Evolutionary conservation across 1,140 invertebrate genomes (phyloP).

Genomic region (Yoshiicerus persimilis): DNA sequence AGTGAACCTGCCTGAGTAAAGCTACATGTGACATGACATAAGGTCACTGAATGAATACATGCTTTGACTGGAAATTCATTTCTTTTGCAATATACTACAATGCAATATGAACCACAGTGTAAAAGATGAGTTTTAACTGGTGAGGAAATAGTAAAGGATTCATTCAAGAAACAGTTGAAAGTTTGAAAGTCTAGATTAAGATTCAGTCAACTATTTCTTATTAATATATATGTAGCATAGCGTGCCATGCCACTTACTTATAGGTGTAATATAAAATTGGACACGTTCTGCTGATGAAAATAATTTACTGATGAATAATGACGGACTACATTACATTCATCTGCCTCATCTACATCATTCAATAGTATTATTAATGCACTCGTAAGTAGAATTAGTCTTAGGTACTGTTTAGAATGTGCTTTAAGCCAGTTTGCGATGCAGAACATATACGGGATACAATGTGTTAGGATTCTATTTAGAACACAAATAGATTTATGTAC

Average conservation of each 20-base stretch:
- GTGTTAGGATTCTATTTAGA: background rate
- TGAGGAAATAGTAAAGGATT: background rate
- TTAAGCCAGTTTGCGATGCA: background rate
- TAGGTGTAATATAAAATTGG: background rate
- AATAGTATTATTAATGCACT: background rate
- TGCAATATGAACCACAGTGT: background rate
- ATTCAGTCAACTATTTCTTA: background rate
- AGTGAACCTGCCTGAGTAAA: background rate
- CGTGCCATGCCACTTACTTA: too few relatives aligned
- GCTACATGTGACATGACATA: conserved; percentile 3
- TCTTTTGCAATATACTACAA: background rate
- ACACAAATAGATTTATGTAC: background rate
- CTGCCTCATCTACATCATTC: background rate
- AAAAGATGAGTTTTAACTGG: background rate
- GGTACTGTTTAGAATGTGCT: too few relatives aligned
- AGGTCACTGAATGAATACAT: background rate
- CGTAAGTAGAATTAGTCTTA: background rate
- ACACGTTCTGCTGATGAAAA: background rate
- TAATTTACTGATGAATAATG: background rate
- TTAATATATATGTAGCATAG: too few relatives aligned
- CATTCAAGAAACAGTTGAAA: background rate
- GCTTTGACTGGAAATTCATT: conserved; percentile 1
- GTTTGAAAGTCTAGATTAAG: background rate
- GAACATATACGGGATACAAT: background rate
- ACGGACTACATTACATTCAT: background rate